Base-by-base conservation (phyloP, 1,140 invertebrate species). In the Formica selysi region DNA sequence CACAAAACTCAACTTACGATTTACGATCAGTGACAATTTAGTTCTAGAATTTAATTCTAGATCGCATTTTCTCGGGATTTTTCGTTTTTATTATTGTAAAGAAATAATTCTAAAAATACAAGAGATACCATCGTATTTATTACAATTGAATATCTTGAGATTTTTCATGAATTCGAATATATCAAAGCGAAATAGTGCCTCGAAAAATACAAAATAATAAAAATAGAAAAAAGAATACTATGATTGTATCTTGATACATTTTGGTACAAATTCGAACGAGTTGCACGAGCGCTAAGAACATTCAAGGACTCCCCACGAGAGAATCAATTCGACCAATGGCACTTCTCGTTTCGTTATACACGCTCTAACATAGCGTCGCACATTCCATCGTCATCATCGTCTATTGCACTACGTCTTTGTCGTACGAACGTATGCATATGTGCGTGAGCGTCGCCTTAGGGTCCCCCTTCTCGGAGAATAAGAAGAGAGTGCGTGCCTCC, bases 401-500 rank as follows among this genome's bases (percentile, higher is more conserved):
- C 38, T 38, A 26, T 32, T 16, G 61, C 57, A 13, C n/a, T 1
- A 51, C 57, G 73, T 26, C 26, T 26, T 59, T 86, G 80, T 59
- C 80, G 86, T 81, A 89, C 78, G 71, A 71, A 54, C 44, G 19
- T 76, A 68, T 68, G 48, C 83, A 64, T 79, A 16, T 57, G 64
- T 71, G 41, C 71, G 74, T 59, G 76, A 67, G 59, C 64, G 48
- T 10, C 70, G 87, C 65, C 80, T 74, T 51, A 65, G 79, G 62
- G 65, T 62, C 74, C 59, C 41, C 64, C 64, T 78, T 88, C 90
- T 86, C 51, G 78, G 86, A n/a, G 71, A 54, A 54, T 51, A 91
- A 92, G 88, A 91, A 91, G 91, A 93, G 91, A 93, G 91, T 93
- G 92, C 92, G 92, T 93, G 89, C 90, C 91, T 90, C 92, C 68